Percentiles rank a stretch among this genome's conserved stretches.
Evolutionary conservation across 2,797 vertebrate species (phyloP).

Genomic region (Denticeps clupeoides): DNA sequence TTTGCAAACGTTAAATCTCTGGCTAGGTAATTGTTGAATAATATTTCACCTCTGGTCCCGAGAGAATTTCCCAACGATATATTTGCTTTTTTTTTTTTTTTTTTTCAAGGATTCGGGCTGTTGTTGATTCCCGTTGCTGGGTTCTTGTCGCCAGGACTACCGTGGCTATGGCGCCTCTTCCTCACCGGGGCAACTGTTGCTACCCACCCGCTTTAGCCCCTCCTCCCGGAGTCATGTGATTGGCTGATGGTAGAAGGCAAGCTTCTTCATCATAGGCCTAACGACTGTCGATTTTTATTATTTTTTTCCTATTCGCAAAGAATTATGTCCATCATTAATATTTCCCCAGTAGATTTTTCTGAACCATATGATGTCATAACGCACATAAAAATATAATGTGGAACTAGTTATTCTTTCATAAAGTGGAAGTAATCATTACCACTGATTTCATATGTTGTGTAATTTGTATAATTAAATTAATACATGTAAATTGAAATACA

Average conservation of each 20-base stretch:
- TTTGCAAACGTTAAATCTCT: slow-evolving; percentile 37
- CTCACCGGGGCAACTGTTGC: slow-evolving; percentile 99
- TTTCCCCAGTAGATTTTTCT: too few species aligned
- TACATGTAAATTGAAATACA: background rate
- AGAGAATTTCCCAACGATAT: slow-evolving; percentile 51
- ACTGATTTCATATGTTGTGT: too few species aligned
- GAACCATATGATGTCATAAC: too few species aligned
- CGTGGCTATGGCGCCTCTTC: slow-evolving; percentile 96
- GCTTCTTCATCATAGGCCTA: background rate
- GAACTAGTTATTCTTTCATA: too few species aligned
- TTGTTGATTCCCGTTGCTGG: slow-evolving; percentile 92
- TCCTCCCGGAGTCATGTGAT: slow-evolving; percentile 48
- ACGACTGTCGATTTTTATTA: background rate
- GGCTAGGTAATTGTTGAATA: slow-evolving; percentile 34
- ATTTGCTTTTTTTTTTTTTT: slow-evolving; percentile 51
- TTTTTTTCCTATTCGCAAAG: too few species aligned
- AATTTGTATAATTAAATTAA: background rate
- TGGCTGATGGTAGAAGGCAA: slow-evolving; percentile 30
- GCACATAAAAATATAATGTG: too few species aligned
- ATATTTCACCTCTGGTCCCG: slow-evolving; percentile 61
- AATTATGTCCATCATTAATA: too few species aligned
- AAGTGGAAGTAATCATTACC: too few species aligned
- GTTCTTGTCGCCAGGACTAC: slow-evolving; percentile 98
- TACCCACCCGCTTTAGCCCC: slow-evolving; percentile 69
- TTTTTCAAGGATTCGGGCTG: slow-evolving; percentile 58